A percentile compares a stretch with the other conserved stretches of the same genome.
Evolutionary conservation across 2,888 invertebrate species (phyloP).

Genomic region (Formica aserva): DNA sequence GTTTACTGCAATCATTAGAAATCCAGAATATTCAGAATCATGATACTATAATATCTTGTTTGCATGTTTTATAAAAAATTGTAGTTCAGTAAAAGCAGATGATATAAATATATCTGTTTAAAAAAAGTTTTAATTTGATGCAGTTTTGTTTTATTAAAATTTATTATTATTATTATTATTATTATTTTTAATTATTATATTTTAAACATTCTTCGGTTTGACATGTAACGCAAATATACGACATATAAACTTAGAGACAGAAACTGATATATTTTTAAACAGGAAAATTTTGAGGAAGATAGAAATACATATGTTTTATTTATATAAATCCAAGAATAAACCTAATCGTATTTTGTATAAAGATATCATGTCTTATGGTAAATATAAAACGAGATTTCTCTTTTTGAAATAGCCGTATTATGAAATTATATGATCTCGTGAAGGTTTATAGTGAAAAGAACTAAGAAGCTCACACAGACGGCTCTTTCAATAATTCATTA

Average conservation of each 20-base stretch:
- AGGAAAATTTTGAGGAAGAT: not conserved
- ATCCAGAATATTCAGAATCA: not conserved
- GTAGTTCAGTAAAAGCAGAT: not conserved
- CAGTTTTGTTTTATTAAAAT: not conserved
- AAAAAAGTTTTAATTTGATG: not conserved
- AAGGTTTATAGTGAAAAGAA: constrained; percentile 53
- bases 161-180: too few species aligned
- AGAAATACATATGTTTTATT: not conserved
- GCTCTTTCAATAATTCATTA: constrained; percentile 74
- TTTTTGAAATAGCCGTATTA: constrained; percentile 6
- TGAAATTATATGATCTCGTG: constrained; percentile 30
- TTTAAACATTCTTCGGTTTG: not conserved
- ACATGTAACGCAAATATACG: not conserved
- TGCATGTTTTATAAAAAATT: not conserved
- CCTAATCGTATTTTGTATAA: not conserved
- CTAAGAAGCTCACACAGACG: constrained; percentile 55
- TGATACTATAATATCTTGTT: not conserved
- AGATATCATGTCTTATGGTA: not conserved
- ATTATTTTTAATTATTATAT: not conserved
- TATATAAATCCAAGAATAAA: not conserved
- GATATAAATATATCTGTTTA: not conserved
- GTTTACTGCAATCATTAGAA: not conserved
- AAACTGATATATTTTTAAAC: not conserved
- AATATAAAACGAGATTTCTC: constrained; percentile 21
- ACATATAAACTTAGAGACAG: not conserved